Evolutionary conservation across 2,888 invertebrate species (phyloP).

Genomic region (Campoplex nolae): DNA sequence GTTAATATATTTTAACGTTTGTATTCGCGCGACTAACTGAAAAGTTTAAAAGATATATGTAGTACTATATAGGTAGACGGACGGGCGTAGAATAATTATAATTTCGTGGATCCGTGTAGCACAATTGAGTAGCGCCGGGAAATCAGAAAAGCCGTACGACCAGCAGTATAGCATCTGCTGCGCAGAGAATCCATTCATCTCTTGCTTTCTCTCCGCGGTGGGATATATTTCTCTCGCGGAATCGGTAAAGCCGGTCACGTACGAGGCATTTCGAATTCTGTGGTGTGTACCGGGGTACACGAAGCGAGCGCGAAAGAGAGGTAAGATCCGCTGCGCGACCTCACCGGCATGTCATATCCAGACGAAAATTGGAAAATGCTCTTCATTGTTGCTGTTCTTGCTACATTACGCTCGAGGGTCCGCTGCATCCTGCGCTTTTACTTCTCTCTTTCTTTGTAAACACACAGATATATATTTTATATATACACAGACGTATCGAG

Average conservation of each 20-base stretch:
- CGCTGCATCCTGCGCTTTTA: constrained; percentile 53
- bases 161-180: constrained; percentile 32
- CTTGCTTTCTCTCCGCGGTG: not conserved
- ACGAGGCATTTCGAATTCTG: constrained; percentile 67
- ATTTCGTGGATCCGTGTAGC: constrained; percentile 22
- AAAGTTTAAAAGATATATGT: no score
- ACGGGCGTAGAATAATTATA: constrained; percentile 26
- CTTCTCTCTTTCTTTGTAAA: constrained; percentile 1
- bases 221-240: constrained; percentile 39
- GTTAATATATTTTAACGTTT: no score
- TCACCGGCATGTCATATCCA: constrained; percentile 75
- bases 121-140: constrained; percentile 5
- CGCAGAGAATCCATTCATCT: not conserved
- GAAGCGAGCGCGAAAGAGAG: constrained; percentile 43
- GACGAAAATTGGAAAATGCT: constrained; percentile 81
- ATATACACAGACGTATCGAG: not conserved
- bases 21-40: no score
- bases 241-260: constrained; percentile 70
- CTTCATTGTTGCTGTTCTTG: constrained; percentile 68
- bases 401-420: constrained; percentile 65
- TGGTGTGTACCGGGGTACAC: constrained; percentile 47
- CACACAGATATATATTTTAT: not conserved
- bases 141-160: constrained; percentile 33
- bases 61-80: no score
- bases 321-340: constrained; percentile 72